phyloP scores from a whole-genome alignment of 2,113 vertebrate genomes.

The Centropus unirufus region DNA sequence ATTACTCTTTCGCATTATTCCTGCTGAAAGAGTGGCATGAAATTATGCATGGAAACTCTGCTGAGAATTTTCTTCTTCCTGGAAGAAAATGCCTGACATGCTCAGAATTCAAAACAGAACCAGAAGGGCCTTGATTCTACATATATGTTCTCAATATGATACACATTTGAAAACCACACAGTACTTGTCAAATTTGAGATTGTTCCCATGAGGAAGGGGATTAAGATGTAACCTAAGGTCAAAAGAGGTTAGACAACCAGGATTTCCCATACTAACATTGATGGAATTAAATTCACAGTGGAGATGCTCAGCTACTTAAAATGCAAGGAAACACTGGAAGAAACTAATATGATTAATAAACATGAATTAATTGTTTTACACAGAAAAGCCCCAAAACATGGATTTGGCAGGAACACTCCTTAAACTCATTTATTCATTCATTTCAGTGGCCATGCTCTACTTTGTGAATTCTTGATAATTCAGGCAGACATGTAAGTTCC shows the following conservation, averaged over 20 bases:
- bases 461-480: constrained; percentile 50
- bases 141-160: constrained; percentile 52
- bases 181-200: background rate
- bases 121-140: constrained; percentile 2
- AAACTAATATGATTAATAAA: constrained; percentile 48
- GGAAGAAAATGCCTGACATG: background rate
- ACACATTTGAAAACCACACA: constrained; percentile 41
- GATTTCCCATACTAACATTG: background rate
- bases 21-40: constrained; percentile 6
- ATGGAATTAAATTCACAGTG: constrained; percentile 37
- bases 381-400: constrained; percentile 31
- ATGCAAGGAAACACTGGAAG: background rate
- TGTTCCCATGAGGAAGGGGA: background rate
- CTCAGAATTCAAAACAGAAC: constrained; percentile 62
- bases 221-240: constrained; percentile 57
- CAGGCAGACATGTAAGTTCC: background rate
- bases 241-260: constrained; percentile 46
- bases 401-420: background rate
- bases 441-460: background rate
- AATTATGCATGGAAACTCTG: constrained; percentile 37
- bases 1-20: constrained; percentile 4
- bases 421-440: constrained; percentile 51
- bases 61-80: background rate
- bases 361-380: constrained; percentile 32
- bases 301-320: constrained; percentile 10